These are phyloP conservation scores for Corythornis madagascariensis DNA, from an alignment of 2,113 vertebrate genomes.

Conservation along the genomic window DNA sequence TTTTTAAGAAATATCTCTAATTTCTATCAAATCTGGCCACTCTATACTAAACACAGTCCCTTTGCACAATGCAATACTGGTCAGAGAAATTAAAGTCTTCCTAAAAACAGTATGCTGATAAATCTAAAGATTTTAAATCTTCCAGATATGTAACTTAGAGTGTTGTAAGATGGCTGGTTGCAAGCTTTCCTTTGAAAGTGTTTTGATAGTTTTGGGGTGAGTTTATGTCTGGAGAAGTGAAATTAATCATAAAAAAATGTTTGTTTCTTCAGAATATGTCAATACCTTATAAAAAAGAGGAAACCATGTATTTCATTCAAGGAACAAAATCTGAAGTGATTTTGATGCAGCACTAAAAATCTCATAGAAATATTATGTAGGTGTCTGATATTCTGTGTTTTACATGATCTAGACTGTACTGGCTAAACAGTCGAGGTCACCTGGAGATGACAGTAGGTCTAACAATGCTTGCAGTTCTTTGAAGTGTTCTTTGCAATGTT, in stretches of 20 bases:
- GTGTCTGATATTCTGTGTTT: not conserved
- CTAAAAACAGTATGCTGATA: not conserved
- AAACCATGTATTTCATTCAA: not conserved
- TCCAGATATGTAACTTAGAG: not conserved
- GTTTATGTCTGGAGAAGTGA: not conserved
- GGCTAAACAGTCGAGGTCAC: not conserved
- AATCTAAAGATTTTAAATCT: not conserved
- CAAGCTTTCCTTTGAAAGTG: not conserved
- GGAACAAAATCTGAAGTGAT: not conserved
- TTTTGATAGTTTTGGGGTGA: not conserved
- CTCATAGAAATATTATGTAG: not conserved
- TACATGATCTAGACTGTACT: not conserved
- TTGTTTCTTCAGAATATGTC: not conserved
- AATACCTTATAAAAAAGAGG: not conserved
- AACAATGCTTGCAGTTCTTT: not conserved
- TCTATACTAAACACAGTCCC: not conserved
- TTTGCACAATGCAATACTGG: not conserved
- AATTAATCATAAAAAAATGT: not conserved
- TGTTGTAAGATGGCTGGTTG: not conserved
- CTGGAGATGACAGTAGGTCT: not conserved
- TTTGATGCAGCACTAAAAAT: not conserved
- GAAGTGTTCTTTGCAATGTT: accelerated
- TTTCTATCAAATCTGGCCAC: not conserved
- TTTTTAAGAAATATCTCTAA: not conserved
- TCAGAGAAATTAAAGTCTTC: not conserved